Base-by-base conservation (phyloP, 2,113 vertebrate species). In the Propithecus coquereli region DNA sequence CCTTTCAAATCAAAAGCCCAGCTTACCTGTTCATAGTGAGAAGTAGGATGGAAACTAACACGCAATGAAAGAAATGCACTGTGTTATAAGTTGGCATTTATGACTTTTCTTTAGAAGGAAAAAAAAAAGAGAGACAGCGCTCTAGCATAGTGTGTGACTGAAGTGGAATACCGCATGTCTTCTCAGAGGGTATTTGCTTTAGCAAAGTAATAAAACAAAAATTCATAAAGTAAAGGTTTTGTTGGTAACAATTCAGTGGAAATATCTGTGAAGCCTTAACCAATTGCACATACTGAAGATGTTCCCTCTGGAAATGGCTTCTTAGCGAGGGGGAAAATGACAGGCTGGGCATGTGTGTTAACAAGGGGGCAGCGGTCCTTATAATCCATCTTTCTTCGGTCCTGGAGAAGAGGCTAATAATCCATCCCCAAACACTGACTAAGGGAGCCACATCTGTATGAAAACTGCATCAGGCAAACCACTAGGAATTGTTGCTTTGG, bases 161-260 rank as follows among this genome's bases (percentile, higher is more conserved):
- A 70, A 59, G 90, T 77, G 59, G 91, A 88, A 86, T 54, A 76
- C 92, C 12, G 32, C 87, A 32, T 32, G 17, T 92, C 83, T 91
- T 73, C 79, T 50, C 4, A 9, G 65, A 94, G 59, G 65, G 40
- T 87, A 57, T 95, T 97, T 96, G 92, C 65, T 97, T 97, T 79
- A 95, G 66, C 94, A 77, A 92, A 95, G 90, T n/a, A 87, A 96
- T 91, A 92, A 94, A 92, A 94, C 73, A 91, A 95, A 96, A 94
- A 91, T 95, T 91, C 87, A 94, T 81, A 87, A 92, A 91, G 93
- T 83, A 81, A 90, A 95, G 30, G 85, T 91, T 95, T 98, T 97
- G 93, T 88, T 95, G 94, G 93, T 96, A 95, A 94, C 79, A 88
- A 90, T 59, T 91, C 87, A 65, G 93, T 85, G 93, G 95, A 97